Evolutionary conservation across 2,113 vertebrate species (phyloP), one percentile per base, ranked within the genome.

Genomic region (Rhea americana): DNA sequence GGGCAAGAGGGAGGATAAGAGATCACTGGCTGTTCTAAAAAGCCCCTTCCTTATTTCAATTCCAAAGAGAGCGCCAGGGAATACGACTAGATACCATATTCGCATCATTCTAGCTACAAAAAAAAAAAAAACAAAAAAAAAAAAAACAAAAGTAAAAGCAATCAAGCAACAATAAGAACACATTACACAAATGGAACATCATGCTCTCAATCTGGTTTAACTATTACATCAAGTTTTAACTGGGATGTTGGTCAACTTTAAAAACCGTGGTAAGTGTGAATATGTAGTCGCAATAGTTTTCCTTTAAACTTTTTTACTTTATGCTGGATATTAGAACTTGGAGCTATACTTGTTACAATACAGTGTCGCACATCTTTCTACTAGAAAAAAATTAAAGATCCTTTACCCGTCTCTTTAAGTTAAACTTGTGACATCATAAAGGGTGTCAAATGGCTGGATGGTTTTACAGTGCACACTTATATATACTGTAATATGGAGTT

Each of bases 391-490:
- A 97, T 97, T 97, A 96, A 98, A 98, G 98, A 98, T 98, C 98
- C 97, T 98, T 98, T 98, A 98, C 98, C 98, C 97, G 97, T 98
- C 98, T 98, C 97, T 97, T 98, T 98, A 98, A 98, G 97, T 98
- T 98, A 98, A 98, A 98, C 89, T 93, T 97, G 98, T 98, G 97
- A 98, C 98, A 98, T 98, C 97, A 97, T 98, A 98, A 98, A 98
- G 97, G 97, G 98, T 97, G 97, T 98, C 97, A 98, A 98, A 98
- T 98, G 98, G 97, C 98, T 98, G 97, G 98, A 98, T 98, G 98
- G 97, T 98, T 98, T 98, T 98, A 98, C 98, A 98, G 98, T 98
- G 98, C 98, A 98, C 98, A 98, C 97, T 98, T 98, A 98, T 97
- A 96, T 96, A 96, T 97, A 97, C 76, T 97, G 97, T 97, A 98